Evolutionary conservation across 2,797 vertebrate species (phyloP).

Genomic region (Argentina silus): DNA sequence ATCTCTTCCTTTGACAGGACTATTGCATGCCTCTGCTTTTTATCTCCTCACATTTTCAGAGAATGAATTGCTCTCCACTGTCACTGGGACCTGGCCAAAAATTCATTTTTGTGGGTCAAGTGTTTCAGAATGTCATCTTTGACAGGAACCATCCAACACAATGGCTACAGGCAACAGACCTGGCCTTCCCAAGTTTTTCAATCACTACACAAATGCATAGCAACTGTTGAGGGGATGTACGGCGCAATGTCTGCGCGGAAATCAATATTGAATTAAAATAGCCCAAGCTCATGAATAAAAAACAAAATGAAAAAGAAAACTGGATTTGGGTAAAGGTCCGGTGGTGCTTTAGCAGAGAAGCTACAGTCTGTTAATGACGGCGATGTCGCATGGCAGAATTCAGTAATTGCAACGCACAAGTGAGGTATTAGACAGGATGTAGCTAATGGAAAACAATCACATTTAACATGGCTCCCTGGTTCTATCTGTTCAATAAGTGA

Average conservation of each 20-base stretch:
- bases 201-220: constrained; percentile 64
- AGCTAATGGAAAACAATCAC: constrained; percentile 97
- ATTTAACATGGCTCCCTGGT: constrained; percentile 93
- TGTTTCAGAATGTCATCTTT: constrained; percentile 81
- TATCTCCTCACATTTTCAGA: constrained; percentile 78
- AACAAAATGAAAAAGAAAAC: constrained; percentile 56
- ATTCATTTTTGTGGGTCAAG: constrained; percentile 83
- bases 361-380: constrained; percentile 80
- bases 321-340: constrained; percentile 40
- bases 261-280: constrained; percentile 78
- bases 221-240: constrained; percentile 38
- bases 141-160: constrained; percentile 79
- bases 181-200: constrained; percentile 59
- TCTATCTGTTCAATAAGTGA: constrained; percentile 93
- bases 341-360: constrained; percentile 60
- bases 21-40: constrained; percentile 73
- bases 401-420: constrained; percentile 83
- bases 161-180: constrained; percentile 75
- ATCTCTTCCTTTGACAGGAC: constrained; percentile 70
- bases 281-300: constrained; percentile 72
- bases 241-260: constrained; percentile 58
- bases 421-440: constrained; percentile 88
- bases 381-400: constrained; percentile 80
- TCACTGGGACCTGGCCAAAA: constrained; percentile 77
- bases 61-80: constrained; percentile 79